Evolutionary conservation across 30 jellyfish, hydroid and myxozoan genomes (phyloP), one percentile per base, ranked within the genome.

Genomic region (Chrysaora quinquecirrha): DNA sequence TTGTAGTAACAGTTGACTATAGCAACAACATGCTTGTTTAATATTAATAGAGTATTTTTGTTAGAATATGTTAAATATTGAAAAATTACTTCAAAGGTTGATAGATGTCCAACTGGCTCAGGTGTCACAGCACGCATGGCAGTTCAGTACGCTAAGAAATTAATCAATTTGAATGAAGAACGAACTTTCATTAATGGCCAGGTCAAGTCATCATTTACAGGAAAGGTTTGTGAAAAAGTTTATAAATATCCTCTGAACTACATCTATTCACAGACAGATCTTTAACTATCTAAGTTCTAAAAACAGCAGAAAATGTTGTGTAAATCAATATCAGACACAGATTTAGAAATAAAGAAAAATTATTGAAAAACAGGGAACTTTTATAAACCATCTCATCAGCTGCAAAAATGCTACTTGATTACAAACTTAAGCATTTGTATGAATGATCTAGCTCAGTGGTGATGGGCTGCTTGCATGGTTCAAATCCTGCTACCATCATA

Each of bases 51-150:
- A 14, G 54, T 38, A 3, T 58, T 58, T 19, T 58, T 21, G 71
- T 11, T 11, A 11, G 12, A 48, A 48, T 25, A 58, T 58, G 16
- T n/a, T 58, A 3, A 20, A 58, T 3, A 25, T n/a, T 58, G 33
- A 58, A 58, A 4, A 3, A 35, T 30, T 18, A 0, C 12, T 34
- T 52, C 52, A 3, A 3, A 89, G 96, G 86, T 83, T 65, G 97
- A 90, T 48, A 80, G 97, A 38, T 75, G 88, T 19, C 97, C 97
- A 14, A 76, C 94, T 46, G 97, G 97, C 1, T 90, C 97, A 18
- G 97, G 97, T 2, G 92, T 76, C n/a, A 90, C 97, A 0, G 97
- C 97, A 2, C 48, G 97, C 56, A 52, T 90, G 35, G 97, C 97
- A 2, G 86, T 90, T 0, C 96, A 83, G 71, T 83, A 73, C 32